Conservation (phyloP, 2,797 vertebrate species). For the Crax fasciolata region DNA sequence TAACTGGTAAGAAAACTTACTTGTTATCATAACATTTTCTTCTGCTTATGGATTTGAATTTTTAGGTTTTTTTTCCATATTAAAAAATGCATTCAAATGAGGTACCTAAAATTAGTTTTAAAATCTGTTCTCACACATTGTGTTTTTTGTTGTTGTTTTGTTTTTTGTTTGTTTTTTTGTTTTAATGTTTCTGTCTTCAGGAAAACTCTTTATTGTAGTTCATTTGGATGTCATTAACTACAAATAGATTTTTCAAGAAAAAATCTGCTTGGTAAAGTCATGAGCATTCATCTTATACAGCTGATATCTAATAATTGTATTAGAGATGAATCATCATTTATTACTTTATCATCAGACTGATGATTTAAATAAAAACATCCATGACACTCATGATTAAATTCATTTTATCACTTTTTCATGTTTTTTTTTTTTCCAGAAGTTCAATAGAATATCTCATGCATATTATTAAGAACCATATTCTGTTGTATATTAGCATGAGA, state of each 20-base stretch:
- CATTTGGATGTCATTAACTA: background rate
- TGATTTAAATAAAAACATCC: slow-evolving; percentile 25
- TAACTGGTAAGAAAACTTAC: slow-evolving; percentile 76
- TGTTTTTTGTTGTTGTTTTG: background rate
- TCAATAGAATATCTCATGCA: slow-evolving; percentile 63
- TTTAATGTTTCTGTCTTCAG: background rate
- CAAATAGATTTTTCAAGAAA: slow-evolving; percentile 3
- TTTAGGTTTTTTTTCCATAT: background rate
- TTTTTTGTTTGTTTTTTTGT: background rate
- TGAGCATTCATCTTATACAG: slow-evolving; percentile 44
- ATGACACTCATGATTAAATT: slow-evolving; percentile 28
- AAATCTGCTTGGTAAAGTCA: slow-evolving; percentile 22
- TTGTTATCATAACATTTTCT: background rate
- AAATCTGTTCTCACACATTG: background rate
- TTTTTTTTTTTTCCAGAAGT: background rate
- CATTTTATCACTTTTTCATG: slow-evolving; percentile 27
- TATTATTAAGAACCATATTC: slow-evolving; percentile 57
- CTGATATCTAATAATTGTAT: slow-evolving; percentile 67
- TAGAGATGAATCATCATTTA: slow-evolving; percentile 68
- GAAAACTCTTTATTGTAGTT: slow-evolving; percentile 3
- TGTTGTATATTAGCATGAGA: slow-evolving; percentile 47
- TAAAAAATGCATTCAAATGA: background rate
- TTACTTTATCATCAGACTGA: slow-evolving; percentile 67
- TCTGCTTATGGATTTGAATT: background rate
- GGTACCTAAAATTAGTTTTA: background rate